phyloP scores from a whole-genome alignment of 2,113 vertebrate species.

The Boleophthalmus pectinirostris region DNA sequence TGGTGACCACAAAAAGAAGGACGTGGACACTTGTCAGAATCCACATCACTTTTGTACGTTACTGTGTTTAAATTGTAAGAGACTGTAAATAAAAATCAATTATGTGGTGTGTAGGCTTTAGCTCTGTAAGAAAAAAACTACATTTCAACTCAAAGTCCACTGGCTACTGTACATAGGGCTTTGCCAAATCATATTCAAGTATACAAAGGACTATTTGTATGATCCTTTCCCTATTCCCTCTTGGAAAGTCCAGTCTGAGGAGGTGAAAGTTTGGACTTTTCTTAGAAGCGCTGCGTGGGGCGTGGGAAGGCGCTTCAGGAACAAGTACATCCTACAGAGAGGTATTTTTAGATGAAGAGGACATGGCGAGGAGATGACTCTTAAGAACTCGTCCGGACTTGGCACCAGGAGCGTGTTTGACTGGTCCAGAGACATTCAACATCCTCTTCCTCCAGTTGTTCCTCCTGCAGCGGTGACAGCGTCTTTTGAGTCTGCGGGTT shows the following conservation, averaged over 20 bases:
- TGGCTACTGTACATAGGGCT: too few species aligned
- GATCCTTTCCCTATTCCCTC: constrained; percentile 4
- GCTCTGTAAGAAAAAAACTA: too few species aligned
- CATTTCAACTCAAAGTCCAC: too few species aligned
- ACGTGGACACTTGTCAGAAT: not conserved
- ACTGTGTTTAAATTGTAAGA: too few species aligned
- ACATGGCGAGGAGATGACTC: constrained; percentile 39
- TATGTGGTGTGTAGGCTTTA: too few species aligned
- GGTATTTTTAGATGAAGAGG: constrained; percentile 55
- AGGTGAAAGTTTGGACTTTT: constrained; percentile 55
- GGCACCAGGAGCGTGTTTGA: constrained; percentile 32
- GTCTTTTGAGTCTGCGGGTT: constrained; percentile 39
- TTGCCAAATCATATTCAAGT: too few species aligned
- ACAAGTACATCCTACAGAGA: constrained; percentile 56
- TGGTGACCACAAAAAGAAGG: not conserved
- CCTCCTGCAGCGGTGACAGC: constrained; percentile 30
- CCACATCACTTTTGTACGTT: too few species aligned
- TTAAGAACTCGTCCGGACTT: constrained; percentile 42
- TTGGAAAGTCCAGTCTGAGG: not conserved
- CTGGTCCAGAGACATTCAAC: constrained; percentile 45
- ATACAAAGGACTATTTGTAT: not conserved
- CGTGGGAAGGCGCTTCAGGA: constrained; percentile 55
- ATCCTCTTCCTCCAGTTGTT: constrained; percentile 57
- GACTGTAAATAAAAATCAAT: too few species aligned
- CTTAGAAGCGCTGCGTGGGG: constrained; percentile 5